Base-by-base conservation (phyloP, 2,113 vertebrate genomes). In the Limanda limanda region DNA sequence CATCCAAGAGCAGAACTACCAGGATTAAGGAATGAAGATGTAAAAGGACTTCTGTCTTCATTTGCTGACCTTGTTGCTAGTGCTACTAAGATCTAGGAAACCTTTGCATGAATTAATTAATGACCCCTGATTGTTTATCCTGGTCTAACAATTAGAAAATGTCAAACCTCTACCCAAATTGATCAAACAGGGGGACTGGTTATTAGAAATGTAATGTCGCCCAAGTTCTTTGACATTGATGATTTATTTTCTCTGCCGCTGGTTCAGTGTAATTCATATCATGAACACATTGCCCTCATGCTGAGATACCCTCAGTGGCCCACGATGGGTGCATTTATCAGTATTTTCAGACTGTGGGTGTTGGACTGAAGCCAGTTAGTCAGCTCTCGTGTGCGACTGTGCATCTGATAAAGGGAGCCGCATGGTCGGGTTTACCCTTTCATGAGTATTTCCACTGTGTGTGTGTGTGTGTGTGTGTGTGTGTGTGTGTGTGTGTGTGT, bases 321-420 rank as follows among this genome's bases (percentile, higher is more conserved):
- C 3, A 12, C 45, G 37, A 60, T 51, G 61, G 71, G 18, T 18
- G 4, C 42, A n/a, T 40, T 31, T 52, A 21, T 51, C 24, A 23
- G 40, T 25, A 21, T 40, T 71, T 56, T 68, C 69, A 37, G 24
- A 65, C 27, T 64, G 63, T 60, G 25, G 60, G 57, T 67, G 48
- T 55, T 42, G 47, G 42, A 74, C 48, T 72, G 3, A 48, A 69
- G 55, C 59, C 45, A 74, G 23, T 64, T 64, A 58, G 23, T 24
- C 51, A 69, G 60, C 40, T 63, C 31, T 20, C 40, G 60, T 79
- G 37, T 63, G 45, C 4, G 14, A 48, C 10, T 69, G 23, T 77
- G 73, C 71, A 15, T 75, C 57, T 58, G 70, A 65, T 76, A 67
- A 79, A 82, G 64, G 18, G 67, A 51, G 57, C 67, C 75, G 40